phyloP scores from a whole-genome alignment of 2,888 invertebrate genomes.

The Rhagophthalmus giganteus region DNA sequence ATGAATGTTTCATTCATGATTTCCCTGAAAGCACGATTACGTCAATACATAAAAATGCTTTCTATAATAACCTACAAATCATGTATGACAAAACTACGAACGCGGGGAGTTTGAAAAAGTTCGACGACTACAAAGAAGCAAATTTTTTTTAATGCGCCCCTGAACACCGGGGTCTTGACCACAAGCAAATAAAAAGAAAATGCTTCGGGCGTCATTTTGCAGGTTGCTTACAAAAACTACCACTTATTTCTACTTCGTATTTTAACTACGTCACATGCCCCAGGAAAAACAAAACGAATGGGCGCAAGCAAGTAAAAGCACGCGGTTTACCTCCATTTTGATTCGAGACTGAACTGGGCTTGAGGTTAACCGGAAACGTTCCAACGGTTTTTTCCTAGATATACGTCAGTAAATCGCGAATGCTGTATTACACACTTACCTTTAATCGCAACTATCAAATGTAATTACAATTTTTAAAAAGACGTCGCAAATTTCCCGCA shows the following conservation, averaged over 20 bases:
- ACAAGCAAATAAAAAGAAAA: too few species aligned
- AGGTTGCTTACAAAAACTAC: not conserved
- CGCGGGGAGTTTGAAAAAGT: too few species aligned
- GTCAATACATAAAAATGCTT: constrained; percentile 1
- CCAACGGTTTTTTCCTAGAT: constrained; percentile 32
- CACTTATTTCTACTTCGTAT: not conserved
- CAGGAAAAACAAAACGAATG: constrained; percentile 4
- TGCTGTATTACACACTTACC: constrained; percentile 19
- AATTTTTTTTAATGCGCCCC: constrained; percentile 6
- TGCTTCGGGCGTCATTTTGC: not conserved
- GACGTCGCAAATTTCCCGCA: constrained; percentile 31
- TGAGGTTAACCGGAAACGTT: constrained; percentile 56
- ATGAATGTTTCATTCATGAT: constrained; percentile 15
- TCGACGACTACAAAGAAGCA: too few species aligned
- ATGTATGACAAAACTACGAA: too few species aligned
- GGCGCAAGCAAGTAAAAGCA: constrained; percentile 44
- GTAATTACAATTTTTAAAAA: constrained; percentile 12
- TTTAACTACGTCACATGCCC: not conserved
- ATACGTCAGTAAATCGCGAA: constrained; percentile 9
- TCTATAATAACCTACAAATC: too few species aligned
- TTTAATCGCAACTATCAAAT: constrained; percentile 16
- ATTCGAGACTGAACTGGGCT: constrained; percentile 49
- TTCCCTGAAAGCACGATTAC: constrained; percentile 13
- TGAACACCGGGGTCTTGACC: too few species aligned
- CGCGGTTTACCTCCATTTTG: constrained; percentile 57